phyloP scores from a whole-genome alignment of 2,888 invertebrate species.

The Sialis fuliginosa region DNA sequence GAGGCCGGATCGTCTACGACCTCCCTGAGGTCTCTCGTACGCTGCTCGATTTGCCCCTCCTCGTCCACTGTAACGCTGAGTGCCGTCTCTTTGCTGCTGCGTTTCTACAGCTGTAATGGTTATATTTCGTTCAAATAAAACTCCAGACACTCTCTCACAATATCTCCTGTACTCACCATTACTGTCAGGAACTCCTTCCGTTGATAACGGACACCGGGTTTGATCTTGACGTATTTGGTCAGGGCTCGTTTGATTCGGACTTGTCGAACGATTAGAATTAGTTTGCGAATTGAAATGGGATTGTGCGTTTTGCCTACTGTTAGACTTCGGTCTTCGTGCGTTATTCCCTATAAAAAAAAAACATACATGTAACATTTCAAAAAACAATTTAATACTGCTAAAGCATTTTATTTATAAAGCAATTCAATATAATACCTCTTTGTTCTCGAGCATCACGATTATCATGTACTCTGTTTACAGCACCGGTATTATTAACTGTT shows the following conservation, averaged over 20 bases:
- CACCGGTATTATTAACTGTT: neutral
- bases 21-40: conserved; percentile 2
- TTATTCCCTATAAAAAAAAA: neutral
- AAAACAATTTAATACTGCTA: too few relatives aligned
- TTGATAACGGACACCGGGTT: conserved; percentile 11
- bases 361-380: too few relatives aligned
- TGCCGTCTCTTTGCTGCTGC: conserved; percentile 1
- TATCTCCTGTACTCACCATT: neutral
- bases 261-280: conserved; percentile 3
- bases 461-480: conserved; percentile 1
- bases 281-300: neutral
- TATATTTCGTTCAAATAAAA: neutral
- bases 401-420: too few relatives aligned
- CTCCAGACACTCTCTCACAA: neutral
- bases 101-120: neutral
- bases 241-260: neutral
- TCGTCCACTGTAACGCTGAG: neutral
- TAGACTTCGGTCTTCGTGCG: conserved; percentile 3
- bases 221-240: conserved; percentile 14
- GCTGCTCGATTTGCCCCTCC: conserved; percentile 2
- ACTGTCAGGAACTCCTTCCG: conserved; percentile 5
- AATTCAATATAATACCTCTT: conserved; percentile 5
- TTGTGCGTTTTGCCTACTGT: neutral
- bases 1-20: conserved; percentile 4
- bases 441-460: conserved; percentile 3